Conservation (phyloP, 2,113 vertebrate species). For the Protobothrops flavoviridis region DNA sequence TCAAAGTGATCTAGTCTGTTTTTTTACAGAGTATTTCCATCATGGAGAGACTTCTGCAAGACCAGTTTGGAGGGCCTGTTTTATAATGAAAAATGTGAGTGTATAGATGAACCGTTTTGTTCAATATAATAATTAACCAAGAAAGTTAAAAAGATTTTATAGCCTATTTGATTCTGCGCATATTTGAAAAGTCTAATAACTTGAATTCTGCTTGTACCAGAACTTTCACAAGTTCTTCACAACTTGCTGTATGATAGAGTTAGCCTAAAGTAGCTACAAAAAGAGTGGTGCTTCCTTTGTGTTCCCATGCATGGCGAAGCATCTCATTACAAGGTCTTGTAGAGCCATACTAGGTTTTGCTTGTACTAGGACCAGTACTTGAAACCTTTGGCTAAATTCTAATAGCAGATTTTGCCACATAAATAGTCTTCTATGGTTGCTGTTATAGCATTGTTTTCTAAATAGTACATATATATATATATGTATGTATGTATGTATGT, state of each 20-base stretch:
- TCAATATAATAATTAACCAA: constrained; percentile 26
- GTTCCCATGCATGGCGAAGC: neutral
- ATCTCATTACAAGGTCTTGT: neutral
- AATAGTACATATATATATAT: neutral
- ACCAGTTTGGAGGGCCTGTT: constrained; percentile 64
- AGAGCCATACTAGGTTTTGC: neutral
- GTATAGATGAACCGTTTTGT: neutral
- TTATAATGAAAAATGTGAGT: constrained; percentile 52
- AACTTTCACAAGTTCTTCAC: neutral
- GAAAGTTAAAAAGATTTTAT: constrained; percentile 15
- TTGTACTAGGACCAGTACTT: neutral
- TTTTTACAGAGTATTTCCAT: constrained; percentile 67
- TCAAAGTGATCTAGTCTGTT: constrained; percentile 5
- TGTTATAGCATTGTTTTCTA: neutral
- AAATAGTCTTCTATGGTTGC: neutral
- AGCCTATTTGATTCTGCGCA: neutral
- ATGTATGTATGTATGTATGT: neutral
- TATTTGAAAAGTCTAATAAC: neutral
- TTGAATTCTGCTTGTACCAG: neutral
- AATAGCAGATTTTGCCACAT: neutral
- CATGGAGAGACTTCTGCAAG: constrained; percentile 72
- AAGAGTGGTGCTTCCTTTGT: neutral
- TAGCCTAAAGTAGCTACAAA: neutral
- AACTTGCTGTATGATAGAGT: neutral
- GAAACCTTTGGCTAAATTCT: neutral